Conservation (phyloP, 1,140 invertebrate species). For the Copidosoma floridanum region DNA sequence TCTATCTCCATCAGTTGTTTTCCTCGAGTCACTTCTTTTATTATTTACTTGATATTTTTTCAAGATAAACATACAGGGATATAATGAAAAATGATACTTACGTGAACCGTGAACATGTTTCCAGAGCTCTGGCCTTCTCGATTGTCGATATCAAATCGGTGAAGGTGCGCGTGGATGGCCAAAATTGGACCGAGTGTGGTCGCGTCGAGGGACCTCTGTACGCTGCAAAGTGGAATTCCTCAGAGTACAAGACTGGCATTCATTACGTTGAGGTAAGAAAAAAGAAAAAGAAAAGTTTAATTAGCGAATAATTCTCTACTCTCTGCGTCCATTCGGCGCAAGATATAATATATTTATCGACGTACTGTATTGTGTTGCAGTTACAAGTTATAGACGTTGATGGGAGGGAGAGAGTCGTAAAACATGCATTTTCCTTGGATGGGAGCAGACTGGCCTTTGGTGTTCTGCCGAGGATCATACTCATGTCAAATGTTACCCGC, state of each 20-base stretch:
- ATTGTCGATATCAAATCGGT: conserved; percentile 63
- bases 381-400: conserved; percentile 63
- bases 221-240: conserved; percentile 69
- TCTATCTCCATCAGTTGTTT: no score
- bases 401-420: conserved; percentile 59
- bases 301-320: background rate
- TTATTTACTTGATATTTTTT: background rate
- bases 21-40: background rate
- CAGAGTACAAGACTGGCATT: conserved; percentile 64
- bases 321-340: no score
- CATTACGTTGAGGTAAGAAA: conserved; percentile 67
- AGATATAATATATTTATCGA: no score
- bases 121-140: conserved; percentile 74
- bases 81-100: background rate
- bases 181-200: conserved; percentile 63
- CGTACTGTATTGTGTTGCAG: conserved; percentile 56
- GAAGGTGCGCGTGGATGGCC: conserved; percentile 66
- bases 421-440: conserved; percentile 79
- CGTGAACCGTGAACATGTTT: conserved; percentile 22
- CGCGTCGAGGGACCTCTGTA: conserved; percentile 70
- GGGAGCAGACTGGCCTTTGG: conserved; percentile 66
- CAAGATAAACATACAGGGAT: no score
- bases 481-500: conserved; percentile 72
- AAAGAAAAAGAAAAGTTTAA: background rate
- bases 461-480: conserved; percentile 65